Evolutionary conservation across 1,140 invertebrate species (phyloP), one percentile per base, ranked within the genome.

Genomic region (Diploscapter pachys): DNA sequence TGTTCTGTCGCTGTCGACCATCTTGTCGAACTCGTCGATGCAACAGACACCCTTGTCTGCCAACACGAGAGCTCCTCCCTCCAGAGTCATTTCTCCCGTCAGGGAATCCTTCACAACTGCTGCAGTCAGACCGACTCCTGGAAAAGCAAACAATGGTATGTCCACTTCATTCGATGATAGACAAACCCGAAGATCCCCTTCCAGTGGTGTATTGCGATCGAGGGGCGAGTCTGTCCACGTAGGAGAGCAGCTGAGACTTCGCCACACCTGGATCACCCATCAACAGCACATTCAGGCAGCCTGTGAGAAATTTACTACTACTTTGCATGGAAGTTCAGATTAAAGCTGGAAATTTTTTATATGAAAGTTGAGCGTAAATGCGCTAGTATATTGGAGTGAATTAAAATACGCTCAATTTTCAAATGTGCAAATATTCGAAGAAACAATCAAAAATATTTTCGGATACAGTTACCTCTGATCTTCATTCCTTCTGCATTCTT

Each of bases 251-350:
- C 87, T 99, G 97, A 0, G 94, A 97, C 88, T 99, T 99, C 5
- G 97, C 97, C 51, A 99, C 96, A 82, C 97, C 96, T 76, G 97
- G 97, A 90, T 99, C 97, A 61, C 97, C 97, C 96, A 99, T 99
- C 78, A 99, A 86, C 85, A 96, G 97, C 76, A 99, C 94, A 87
- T 99, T 99, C 67, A 99, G 96, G 83, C 93, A 96, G 50, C 95
- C 91, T 91, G 70, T 71, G 86, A 85, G 31, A 31, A 31, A 31
- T 31, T 31, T 1, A 31, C 31, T 31, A 31, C 31, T 31, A 31
- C 31, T 31, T 31, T 31, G 0, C 31, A 31, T 31, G 31, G 0
- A 31, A 31, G 31, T 31, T 31, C 31, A 31, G 31, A 31, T 31
- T 31, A 31, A 31, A 31, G 1, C 31, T 31, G 31, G 1, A 31